Base-by-base conservation (phyloP, 2,113 vertebrate species). In the Passer domesticus region DNA sequence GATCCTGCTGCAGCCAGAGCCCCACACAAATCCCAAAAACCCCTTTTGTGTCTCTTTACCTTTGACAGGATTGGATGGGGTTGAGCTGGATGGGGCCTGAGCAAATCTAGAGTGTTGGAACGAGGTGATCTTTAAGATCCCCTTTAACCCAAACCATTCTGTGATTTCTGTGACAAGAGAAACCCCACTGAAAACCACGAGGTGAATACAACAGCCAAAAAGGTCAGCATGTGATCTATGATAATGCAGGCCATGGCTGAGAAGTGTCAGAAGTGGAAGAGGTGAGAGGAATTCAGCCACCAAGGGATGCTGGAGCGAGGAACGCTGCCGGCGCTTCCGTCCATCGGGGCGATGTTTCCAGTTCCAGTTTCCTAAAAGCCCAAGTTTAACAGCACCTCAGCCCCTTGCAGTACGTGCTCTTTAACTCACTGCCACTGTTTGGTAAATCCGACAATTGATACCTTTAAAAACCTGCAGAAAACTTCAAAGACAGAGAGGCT, bases 261-360 rank as follows among this genome's bases (percentile, higher is more conserved):
- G 3, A 75, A 64, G 52, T 30, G 30, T 15, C 60, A 56, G 12
- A 63, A 67, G 56, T 4, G 69, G 78, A 0, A 62, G 46, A n/a
- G 74, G 18, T 0, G 1, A 73, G 53, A 72, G 64, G 55, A 62
- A 35, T 55, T n/a, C 39, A 76, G 35, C 7, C 64, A 23, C 31
- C 2, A 30, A 67, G 44, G 43, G 72, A 77, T 58, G 59, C 37
- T 43, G 3, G 31, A 41, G 52, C 0, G 2, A 59, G 62, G 80
- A 64, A 18, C 0, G 0, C 81, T 68, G 53, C 31, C 0, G 0
- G 53, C 41, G 5, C 25, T 47, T 50, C 0, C 0, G n/a, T 58
- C 74, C 25, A 43, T 27, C 19, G 1, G 25, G 33, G 23, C 0
- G 0, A 13, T 2, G 21, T 9, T 60, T 35, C n/a, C 46, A 79